Base-by-base conservation (phyloP, 2,888 invertebrate genomes). In the Exocentrus adspersus region DNA sequence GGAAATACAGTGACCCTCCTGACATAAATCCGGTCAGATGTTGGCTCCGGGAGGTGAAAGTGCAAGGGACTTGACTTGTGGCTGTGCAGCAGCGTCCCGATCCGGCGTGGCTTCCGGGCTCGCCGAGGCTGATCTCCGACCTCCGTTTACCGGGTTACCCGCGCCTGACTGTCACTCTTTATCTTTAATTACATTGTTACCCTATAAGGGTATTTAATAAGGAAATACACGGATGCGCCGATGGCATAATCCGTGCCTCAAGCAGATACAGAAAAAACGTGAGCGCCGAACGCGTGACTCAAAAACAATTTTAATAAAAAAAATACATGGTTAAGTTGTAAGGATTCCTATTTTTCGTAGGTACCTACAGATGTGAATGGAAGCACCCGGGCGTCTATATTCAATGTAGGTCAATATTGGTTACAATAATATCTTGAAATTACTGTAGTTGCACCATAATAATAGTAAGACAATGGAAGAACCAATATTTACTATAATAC, bases 91-190 rank as follows among this genome's bases (percentile, higher is more conserved):
- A 70, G 70, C 69, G 67, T 72, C 72, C 73, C 45, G 67, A 72
- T 71, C 73, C 45, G 46, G 46, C 57, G 19, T 46, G 72, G 77
- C 78, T 78, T 78, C 76, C 77, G 76, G 76, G 75, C 74, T 72
- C 73, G 70, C 72, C 72, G 69, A 64, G 65, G 61, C 74, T 73
- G 75, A 78, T 75, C 77, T 75, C 56, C 72, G 76, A 76, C 76
- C 75, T 67, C 64, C n/a, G 65, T 68, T 74, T 66, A 75, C 74
- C 68, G 70, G 72, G 71, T 75, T 74, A 61, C 57, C 50, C 53
- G 53, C 51, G 52, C 65, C 53, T 61, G 64, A 53, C 63, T 58
- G 62, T 62, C 37, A 37, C 37, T 37, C 43, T 68, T 66, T 59
- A 64, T 62, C 65, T 69, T 62, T 70, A 71, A 68, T 71, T 71